Base-by-base conservation (phyloP, 2,888 invertebrate species). In the Caenorhabditis zanzibari region DNA sequence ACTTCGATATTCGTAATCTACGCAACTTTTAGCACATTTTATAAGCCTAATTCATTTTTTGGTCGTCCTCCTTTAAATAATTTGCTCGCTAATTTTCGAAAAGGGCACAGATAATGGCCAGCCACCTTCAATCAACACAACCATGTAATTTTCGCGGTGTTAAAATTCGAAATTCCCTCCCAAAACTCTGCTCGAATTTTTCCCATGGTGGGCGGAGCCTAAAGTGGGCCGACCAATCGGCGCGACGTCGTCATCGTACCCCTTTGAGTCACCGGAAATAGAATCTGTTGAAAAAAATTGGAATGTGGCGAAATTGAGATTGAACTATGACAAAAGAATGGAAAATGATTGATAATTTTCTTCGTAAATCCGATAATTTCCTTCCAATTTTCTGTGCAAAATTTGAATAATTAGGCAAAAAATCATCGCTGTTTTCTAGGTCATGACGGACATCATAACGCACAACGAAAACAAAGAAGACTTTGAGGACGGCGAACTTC, bases 401-500 rank as follows among this genome's bases (percentile, higher is more conserved):
- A 47, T 19, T 2, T 47, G 7, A 4, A 6, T 47, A 4, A n/a
- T n/a, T 19, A 47, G 47, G 19, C 14, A n/a, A 19, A 0, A n/a
- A 47, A 47, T 32, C 32, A 32, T 19, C 19, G 5, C 14, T 56
- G n/a, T 64, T 41, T 63, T 81, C 32, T 74, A 74, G 69, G 19
- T 19, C 64, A 49, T 49, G 61, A 66, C 85, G 69, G 87, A 88
- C 69, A 76, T 88, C 68, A 84, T 86, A 68, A 47, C 80, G 26
- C 74, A 80, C n/a, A 75, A 82, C 19, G 68, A 68, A n/a, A 71
- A 56, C 22, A 54, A 38, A 19, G 85, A 86, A 44, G 85, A 87
- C 24, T 84, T 83, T 44, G 91, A 92, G 74, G 91, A 91, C 58
- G 91, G 91, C n/a, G 91, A 91, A 68, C 73, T 91, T 85, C 90